Conservation (phyloP, 2,797 vertebrate species). For the Lutjanus campechanus region DNA sequence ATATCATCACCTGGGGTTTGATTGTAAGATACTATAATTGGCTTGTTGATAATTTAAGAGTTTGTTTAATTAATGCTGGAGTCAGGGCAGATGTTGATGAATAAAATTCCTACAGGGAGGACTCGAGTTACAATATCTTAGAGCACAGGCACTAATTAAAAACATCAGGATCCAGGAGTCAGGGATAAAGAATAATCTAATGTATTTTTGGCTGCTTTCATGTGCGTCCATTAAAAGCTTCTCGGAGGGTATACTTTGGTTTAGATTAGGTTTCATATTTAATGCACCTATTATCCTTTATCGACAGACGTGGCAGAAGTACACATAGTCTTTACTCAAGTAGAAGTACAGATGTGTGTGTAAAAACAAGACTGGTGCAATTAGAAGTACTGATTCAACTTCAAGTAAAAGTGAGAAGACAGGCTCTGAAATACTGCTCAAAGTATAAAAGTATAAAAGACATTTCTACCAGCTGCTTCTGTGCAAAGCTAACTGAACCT, state of each 20-base stretch:
- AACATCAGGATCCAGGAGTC: conserved; percentile 66
- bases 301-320: background rate
- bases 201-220: conserved; percentile 54
- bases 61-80: conserved; percentile 69
- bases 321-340: too few relatives aligned
- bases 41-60: conserved; percentile 69
- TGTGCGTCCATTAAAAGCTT: conserved; percentile 45
- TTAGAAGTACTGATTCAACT: too few relatives aligned
- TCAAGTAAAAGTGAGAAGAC: too few relatives aligned
- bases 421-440: too few relatives aligned
- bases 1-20: conserved; percentile 60
- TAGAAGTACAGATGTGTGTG: too few relatives aligned
- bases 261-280: conserved; percentile 33
- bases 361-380: too few relatives aligned
- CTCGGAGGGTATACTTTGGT: conserved; percentile 21
- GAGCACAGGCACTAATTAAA: conserved; percentile 67
- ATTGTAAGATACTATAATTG: conserved; percentile 54
- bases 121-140: conserved; percentile 61
- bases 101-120: conserved; percentile 62
- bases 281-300: conserved; percentile 18
- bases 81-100: conserved; percentile 73
- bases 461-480: too few relatives aligned
- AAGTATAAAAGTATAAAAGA: too few relatives aligned
- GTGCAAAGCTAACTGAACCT: too few relatives aligned
- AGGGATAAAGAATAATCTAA: conserved; percentile 46